Evolutionary conservation across 2,797 vertebrate species (phyloP).

Genomic region (Anguilla obscura): DNA sequence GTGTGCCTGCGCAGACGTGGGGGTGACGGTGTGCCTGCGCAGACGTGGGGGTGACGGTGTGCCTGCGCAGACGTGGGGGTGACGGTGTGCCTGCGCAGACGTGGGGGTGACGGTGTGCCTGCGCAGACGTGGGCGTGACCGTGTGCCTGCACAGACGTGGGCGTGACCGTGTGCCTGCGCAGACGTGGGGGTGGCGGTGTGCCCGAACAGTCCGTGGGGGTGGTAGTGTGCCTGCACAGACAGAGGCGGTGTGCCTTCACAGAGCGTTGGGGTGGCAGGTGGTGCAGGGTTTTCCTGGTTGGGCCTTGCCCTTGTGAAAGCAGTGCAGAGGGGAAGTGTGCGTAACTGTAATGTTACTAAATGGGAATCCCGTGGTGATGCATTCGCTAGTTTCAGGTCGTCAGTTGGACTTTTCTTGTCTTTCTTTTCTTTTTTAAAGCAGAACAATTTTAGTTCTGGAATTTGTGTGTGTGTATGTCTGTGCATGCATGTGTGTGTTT

Average conservation of each 20-base stretch:
- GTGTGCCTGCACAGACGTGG: neutral
- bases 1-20: neutral
- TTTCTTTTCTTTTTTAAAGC: neutral
- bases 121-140: neutral
- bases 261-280: neutral
- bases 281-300: neutral
- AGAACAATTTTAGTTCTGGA: neutral
- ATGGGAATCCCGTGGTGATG: conserved; percentile 7
- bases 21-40: neutral
- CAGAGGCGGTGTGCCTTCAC: neutral
- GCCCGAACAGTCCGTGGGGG: neutral
- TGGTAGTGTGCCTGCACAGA: neutral
- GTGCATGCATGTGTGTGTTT: neutral
- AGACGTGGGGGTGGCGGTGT: neutral
- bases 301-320: neutral
- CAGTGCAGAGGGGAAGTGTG: neutral
- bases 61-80: too few species aligned
- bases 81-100: neutral
- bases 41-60: neutral
- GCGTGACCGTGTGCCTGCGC: neutral
- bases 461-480: neutral
- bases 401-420: neutral
- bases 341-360: neutral
- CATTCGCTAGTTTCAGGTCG: neutral
- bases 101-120: neutral